Base-by-base conservation (phyloP, 2,113 vertebrate genomes). In the Myocastor coypus region DNA sequence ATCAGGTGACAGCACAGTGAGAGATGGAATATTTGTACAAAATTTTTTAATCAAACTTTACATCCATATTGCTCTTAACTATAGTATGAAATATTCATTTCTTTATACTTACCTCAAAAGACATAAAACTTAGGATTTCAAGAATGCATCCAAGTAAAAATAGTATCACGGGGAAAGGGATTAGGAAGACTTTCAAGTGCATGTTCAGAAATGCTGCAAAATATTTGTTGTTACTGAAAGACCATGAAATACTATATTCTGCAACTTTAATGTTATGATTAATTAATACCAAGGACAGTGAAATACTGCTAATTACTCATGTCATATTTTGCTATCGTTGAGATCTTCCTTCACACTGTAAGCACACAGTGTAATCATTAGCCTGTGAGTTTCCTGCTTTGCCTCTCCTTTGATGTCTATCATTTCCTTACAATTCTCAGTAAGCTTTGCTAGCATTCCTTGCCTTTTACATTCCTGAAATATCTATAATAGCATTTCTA, bases 161-260 rank as follows among this genome's bases (percentile, higher is more conserved):
- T 66, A 97, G 2, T 90, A 97, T 94, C 83, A 98, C 86, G 73
- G 97, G 94, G 28, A 97, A 81, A 96, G 96, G 97, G 97, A 97
- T n/a, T 88, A 83, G 94, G 93, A 96, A 96, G n/a, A 94, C 95
- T 92, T 97, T 96, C 85, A 97, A 86, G 22, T 57, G 71, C 73
- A 92, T 85, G 55, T 97, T 97, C 90, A 96, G 94, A 91, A 96
- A 91, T 92, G 94, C 97, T 98, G 95, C 66, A 97, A 97, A 97
- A 97, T 85, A 80, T 55, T 94, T 37, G 82, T n/a, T 13, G 28
- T 96, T 96, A 97, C n/a, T 94, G 55, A 94, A 87, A 94, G 32
- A 28, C n/a, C 85, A 32, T 50, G 3, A 77, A 80, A 75, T 69
- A 71, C 28, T n/a, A 68, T 32, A 92, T 50, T 61, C 59, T n/a